Percentiles rank a stretch among this genome's conserved stretches.
phyloP scores from a whole-genome alignment of 1,140 invertebrate genomes.

The Neuroterus valhalla region DNA sequence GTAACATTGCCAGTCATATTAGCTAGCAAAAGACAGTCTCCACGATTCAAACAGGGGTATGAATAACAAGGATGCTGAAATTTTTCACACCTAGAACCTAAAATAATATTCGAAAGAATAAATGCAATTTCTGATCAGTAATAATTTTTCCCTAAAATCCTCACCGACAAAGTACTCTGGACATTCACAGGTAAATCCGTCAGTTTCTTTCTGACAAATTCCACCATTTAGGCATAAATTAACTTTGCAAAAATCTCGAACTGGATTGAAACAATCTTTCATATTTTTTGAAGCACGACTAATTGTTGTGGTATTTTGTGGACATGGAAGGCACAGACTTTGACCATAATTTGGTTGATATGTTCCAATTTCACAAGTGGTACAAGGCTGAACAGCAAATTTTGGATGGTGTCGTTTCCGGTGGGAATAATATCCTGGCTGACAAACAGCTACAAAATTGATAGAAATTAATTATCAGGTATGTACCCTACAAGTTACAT shows the following conservation, averaged over 20 bases:
- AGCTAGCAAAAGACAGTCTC: conserved; percentile 69
- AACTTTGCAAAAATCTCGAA: conserved; percentile 61
- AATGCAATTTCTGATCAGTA: too few species aligned
- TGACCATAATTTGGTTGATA: conserved; percentile 80
- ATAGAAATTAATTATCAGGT: background rate
- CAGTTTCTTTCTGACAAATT: conserved; percentile 62
- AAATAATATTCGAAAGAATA: background rate
- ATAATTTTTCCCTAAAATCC: background rate
- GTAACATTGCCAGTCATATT: conserved; percentile 49
- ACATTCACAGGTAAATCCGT: conserved; percentile 71
- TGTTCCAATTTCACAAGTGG: conserved; percentile 77
- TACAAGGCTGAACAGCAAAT: conserved; percentile 71
- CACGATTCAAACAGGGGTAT: conserved; percentile 69
- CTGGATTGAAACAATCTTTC: conserved; percentile 74
- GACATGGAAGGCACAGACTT: conserved; percentile 76
- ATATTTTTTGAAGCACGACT: conserved; percentile 70
- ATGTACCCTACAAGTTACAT: background rate
- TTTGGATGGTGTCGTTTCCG: conserved; percentile 49
- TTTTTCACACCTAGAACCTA: conserved; percentile 61
- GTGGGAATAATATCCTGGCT: conserved; percentile 60
- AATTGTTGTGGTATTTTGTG: conserved; percentile 76
- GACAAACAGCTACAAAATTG: conserved; percentile 54
- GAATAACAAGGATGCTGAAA: conserved; percentile 62
- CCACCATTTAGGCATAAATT: conserved; percentile 70
- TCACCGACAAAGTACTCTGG: conserved; percentile 65